phyloP scores from a whole-genome alignment of 1,140 invertebrate species.

The Armadillidium nasatum region DNA sequence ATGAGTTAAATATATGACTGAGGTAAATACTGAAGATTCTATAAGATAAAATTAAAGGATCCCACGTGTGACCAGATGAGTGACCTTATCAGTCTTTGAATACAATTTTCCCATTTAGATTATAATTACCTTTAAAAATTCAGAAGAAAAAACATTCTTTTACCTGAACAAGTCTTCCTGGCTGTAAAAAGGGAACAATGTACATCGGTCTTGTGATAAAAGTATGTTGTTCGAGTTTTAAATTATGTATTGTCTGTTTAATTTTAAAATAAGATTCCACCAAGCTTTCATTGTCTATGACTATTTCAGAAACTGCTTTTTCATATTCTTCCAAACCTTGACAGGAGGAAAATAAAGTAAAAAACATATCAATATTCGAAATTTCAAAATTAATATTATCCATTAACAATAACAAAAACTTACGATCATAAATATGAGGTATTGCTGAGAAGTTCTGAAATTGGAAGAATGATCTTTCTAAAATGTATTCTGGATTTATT shows the following conservation, averaged over 20 bases:
- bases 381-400: slow-evolving; percentile 14
- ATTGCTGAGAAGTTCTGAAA: slow-evolving; percentile 97
- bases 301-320: slow-evolving; percentile 42
- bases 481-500: slow-evolving; percentile 99
- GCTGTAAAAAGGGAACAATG: slow-evolving; percentile 87
- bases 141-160: slow-evolving; percentile 12
- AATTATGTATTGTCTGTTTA: slow-evolving; percentile 68
- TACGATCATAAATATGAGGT: slow-evolving; percentile 80
- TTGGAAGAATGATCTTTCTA: slow-evolving; percentile 96
- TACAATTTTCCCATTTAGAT: too few species aligned
- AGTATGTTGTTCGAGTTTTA: slow-evolving; percentile 67
- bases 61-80: too few species aligned
- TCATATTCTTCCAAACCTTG: slow-evolving; percentile 37
- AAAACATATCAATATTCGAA: slow-evolving; percentile 8
- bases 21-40: too few species aligned
- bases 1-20: too few species aligned
- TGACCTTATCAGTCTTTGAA: too few species aligned
- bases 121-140: too few species aligned
- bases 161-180: slow-evolving; percentile 87
- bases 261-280: slow-evolving; percentile 80
- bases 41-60: too few species aligned
- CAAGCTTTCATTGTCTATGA: slow-evolving; percentile 62
- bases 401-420: slow-evolving; percentile 48
- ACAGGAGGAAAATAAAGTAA: slow-evolving; percentile 29
- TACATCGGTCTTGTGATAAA: slow-evolving; percentile 83